Percentiles rank a stretch among this genome's conserved stretches.
Conservation (phyloP, 2,797 vertebrate genomes). For the Cossypha niveicapilla region DNA sequence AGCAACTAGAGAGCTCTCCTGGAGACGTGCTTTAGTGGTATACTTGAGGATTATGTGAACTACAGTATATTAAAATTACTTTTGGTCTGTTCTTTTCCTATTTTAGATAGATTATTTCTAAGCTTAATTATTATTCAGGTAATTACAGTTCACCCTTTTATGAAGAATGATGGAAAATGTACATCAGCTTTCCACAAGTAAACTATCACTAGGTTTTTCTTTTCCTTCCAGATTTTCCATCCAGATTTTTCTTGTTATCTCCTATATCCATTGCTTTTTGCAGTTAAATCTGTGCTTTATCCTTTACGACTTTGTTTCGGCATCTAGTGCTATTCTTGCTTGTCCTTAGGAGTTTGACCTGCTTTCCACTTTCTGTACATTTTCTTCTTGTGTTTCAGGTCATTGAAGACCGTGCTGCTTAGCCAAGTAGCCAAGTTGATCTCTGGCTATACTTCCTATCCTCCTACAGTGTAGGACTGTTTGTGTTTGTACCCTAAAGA, state of each 20-base stretch:
- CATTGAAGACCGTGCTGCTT: neutral
- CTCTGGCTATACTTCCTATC: slow-evolving; percentile 31
- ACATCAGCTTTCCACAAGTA: neutral
- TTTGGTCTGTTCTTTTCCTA: neutral
- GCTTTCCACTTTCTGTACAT: slow-evolving; percentile 25
- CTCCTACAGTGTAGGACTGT: slow-evolving; percentile 1
- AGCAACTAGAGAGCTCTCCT: neutral
- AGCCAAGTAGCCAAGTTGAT: slow-evolving; percentile 19
- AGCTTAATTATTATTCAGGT: neutral
- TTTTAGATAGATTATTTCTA: neutral
- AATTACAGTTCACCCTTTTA: neutral
- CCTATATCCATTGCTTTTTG: neutral
- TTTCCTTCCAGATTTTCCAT: neutral
- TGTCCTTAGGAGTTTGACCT: neutral
- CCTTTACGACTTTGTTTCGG: neutral
- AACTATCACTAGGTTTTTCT: neutral
- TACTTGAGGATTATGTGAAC: neutral
- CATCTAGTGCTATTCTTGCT: neutral
- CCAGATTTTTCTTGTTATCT: neutral
- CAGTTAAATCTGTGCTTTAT: neutral
- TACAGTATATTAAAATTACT: neutral
- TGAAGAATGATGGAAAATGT: neutral
- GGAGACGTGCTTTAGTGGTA: neutral
- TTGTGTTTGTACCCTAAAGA: slow-evolving; percentile 30
- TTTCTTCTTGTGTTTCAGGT: slow-evolving; percentile 42